phyloP scores from a whole-genome alignment of 2,888 invertebrate genomes.

The Maniola hyperantus region DNA sequence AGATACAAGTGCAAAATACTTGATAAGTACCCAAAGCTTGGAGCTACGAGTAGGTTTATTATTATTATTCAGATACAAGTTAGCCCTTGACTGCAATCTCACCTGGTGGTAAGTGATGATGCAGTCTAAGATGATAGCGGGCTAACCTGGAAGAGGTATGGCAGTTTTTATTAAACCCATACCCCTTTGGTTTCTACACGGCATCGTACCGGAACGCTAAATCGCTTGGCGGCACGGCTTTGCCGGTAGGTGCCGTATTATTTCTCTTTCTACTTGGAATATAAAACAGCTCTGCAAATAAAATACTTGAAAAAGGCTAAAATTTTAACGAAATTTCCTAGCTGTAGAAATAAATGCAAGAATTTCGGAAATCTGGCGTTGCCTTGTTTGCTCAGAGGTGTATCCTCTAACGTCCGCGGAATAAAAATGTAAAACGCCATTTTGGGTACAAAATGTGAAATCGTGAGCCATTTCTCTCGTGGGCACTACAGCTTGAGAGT shows the following conservation, averaged over 20 bases:
- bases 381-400: slow-evolving; percentile 5
- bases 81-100: too few relatives aligned
- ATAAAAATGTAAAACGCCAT: neutral
- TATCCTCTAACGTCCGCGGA: neutral
- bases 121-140: too few relatives aligned
- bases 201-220: too few relatives aligned
- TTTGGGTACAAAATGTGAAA: slow-evolving; percentile 9
- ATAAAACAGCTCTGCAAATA: slow-evolving; percentile 1
- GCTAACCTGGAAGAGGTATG: too few relatives aligned
- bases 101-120: too few relatives aligned
- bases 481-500: neutral
- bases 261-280: neutral
- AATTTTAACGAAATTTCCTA: neutral
- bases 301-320: neutral
- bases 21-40: neutral
- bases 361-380: neutral
- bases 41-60: too few relatives aligned
- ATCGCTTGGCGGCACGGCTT: too few relatives aligned
- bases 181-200: too few relatives aligned
- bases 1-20: neutral
- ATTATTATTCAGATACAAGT: too few relatives aligned
- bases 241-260: neutral
- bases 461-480: neutral
- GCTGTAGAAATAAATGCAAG: slow-evolving; percentile 6
- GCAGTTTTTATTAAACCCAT: too few relatives aligned